phyloP scores from a whole-genome alignment of 2,797 vertebrate species.

The Dipus sagitta region DNA sequence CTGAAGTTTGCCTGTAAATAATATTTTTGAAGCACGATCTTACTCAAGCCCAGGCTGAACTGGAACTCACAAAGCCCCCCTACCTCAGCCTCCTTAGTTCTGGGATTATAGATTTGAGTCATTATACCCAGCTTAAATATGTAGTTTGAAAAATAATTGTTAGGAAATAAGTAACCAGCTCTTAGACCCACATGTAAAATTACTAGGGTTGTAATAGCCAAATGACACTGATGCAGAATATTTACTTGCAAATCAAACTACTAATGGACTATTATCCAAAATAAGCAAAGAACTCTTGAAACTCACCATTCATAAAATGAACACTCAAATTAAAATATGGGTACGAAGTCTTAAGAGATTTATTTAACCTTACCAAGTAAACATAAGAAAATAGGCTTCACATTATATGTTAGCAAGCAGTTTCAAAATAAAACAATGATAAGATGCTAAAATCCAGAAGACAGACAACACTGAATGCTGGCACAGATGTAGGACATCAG shows the following conservation, averaged over 20 bases:
- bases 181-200: not conserved
- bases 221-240: not conserved
- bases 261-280: not conserved
- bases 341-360: not conserved
- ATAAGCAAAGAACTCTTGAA: not conserved
- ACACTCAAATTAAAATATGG: not conserved
- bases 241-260: not conserved
- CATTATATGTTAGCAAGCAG: not conserved
- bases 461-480: not conserved
- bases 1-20: not conserved
- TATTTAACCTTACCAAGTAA: not conserved
- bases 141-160: not conserved
- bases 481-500: not conserved
- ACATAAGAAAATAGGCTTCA: not conserved
- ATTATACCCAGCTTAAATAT: not conserved
- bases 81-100: too few species aligned
- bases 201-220: not conserved
- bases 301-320: not conserved
- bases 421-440: not conserved
- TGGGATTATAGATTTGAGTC: too few species aligned
- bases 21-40: too few species aligned
- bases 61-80: too few species aligned
- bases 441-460: not conserved
- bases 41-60: too few species aligned
- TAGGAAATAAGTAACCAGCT: not conserved